Evolutionary conservation across 2,888 invertebrate species (phyloP).

Genomic region (Hydropsyche betteni): DNA sequence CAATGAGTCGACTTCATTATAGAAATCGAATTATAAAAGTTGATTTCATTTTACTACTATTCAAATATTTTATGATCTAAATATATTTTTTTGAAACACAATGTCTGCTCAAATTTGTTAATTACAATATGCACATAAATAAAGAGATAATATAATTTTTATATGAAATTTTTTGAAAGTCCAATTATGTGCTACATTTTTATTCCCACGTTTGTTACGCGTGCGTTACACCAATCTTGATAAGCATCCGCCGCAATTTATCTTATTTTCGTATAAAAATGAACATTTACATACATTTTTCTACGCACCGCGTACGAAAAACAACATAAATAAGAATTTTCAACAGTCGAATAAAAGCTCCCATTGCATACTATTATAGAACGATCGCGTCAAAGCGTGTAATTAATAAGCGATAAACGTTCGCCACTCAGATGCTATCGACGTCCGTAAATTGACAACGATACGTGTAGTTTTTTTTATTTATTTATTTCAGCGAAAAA

Average conservation of each 20-base stretch:
- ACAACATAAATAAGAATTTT: constrained; percentile 7
- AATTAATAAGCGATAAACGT: constrained; percentile 17
- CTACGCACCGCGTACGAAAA: background rate
- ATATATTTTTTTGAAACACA: too few relatives aligned
- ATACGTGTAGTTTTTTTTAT: background rate
- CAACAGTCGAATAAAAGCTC: background rate
- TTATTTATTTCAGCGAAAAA: background rate
- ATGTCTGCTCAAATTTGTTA: too few relatives aligned
- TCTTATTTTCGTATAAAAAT: background rate
- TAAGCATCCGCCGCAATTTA: constrained; percentile 5
- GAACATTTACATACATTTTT: background rate
- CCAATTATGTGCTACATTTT: too few relatives aligned
- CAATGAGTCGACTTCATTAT: too few relatives aligned
- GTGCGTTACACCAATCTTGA: constrained; percentile 1
- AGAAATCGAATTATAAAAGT: too few relatives aligned
- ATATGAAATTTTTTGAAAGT: too few relatives aligned
- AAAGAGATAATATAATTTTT: too few relatives aligned
- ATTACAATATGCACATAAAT: too few relatives aligned
- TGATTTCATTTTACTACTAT: too few relatives aligned
- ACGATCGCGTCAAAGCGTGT: background rate
- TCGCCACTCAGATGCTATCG: constrained; percentile 15
- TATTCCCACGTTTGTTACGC: too few relatives aligned
- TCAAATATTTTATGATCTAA: too few relatives aligned
- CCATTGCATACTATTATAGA: constrained; percentile 3
- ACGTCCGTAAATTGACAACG: constrained; percentile 16